Evolutionary conservation across 1,140 invertebrate species (phyloP), one percentile per base, ranked within the genome.

Genomic region (Melitaea cinxia): DNA sequence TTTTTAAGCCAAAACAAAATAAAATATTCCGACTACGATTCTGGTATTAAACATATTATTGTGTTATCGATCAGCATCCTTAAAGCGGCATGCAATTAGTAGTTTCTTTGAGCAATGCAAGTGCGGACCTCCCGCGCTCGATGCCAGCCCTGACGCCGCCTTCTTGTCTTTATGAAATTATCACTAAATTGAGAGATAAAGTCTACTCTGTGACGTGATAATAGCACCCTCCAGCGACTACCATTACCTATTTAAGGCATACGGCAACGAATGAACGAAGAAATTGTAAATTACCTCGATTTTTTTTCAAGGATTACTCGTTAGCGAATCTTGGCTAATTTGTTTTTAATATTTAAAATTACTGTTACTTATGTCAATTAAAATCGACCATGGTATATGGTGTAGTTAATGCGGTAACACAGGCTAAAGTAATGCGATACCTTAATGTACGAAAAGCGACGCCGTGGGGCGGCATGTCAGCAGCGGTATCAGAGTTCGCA

Each of bases 181-280:
- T 84, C 82, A 81, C 77, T 78, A 79, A 83, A 85, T 88, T 88
- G 80, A 88, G 83, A 82, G 80, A 85, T 84, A 88, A 83, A 78
- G 68, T 65, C 70, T 54, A 66, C 73, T 74, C 45, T 74, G 68
- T 78, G 85, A 85, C 78, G 74, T 72, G 78, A 73, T 88, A 88
- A 85, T 85, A 77, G 74, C 62, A 60, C 62, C 72, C 64, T 35
- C 57, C 53, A 60, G 70, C 68, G 61, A 54, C 64, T 57, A 58
- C 47, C 49, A 58, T 78, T 71, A 65, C 66, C 76, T 78, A 72
- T 76, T 73, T 75, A 75, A 69, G 56, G 71, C 50, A 35, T 50
- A n/a, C n/a, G n/a, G 53, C 49, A 52, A 59, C 56, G 58, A 66
- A 72, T 64, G 28, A 21, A 64, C 35, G 61, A 64, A 55, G 61